Base-by-base conservation (phyloP, 23 tunicate species). In the Oikopleura dioica region DNA sequence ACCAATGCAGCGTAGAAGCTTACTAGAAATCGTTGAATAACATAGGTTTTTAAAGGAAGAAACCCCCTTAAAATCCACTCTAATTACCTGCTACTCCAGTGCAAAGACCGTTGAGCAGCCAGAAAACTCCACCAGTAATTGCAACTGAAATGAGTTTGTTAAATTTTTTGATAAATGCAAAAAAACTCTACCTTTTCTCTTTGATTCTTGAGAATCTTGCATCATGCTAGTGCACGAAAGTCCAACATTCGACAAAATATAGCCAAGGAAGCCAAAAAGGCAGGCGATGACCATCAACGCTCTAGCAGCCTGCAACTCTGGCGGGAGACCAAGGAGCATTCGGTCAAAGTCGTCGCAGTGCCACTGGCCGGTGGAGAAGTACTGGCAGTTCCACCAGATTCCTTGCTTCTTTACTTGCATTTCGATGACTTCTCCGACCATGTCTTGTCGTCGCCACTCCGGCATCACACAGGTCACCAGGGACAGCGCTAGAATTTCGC, bases 341-440 rank as follows among this genome's bases (percentile, higher is more conserved):
- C 85, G 85, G 59, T 94, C 99, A 37, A 68, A 94, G 76, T 86
- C 99, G 77, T 94, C 99, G 50, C 99, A 94, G 58, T 94, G 99
- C 95, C 95, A 94, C 59, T 85, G 78, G 28, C 99, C 99, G 34
- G 99, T 94, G 0, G 99, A 75, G 38, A 78, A 84, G 1, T 84
- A 69, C 36, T 85, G 44, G 76, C 99, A 94, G 1, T 87, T 78
- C 24, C 80, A 79, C 99, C 99, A 94, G 1, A 94, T 81, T 36
- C 99, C 99, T 91, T 78, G 63, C 34, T 79, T 77, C 35, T 79
- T 36, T 12, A 75, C 38, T 16, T 76, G 36, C 9, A 44, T n/a
- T 76, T 87, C 95, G 24, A 87, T 63, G 34, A 87, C 82, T 78
- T 87, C 95, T 37, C 79, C 83, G 29, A 59, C 38, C 9, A 83